Base-by-base conservation (phyloP, 2,797 vertebrate species). In the Intellagama lesueurii region DNA sequence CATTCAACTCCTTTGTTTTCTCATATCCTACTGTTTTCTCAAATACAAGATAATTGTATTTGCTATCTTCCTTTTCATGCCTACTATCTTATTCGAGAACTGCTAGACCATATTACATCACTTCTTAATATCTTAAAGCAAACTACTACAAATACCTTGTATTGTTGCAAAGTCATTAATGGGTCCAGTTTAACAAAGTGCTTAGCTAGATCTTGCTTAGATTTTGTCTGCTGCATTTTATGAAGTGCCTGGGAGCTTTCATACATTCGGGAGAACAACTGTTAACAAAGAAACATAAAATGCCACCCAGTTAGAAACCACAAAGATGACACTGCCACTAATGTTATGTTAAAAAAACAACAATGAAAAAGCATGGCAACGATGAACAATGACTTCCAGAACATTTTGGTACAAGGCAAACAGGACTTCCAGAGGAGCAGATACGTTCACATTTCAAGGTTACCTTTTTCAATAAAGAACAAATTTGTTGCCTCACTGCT, bases 381-480 rank as follows among this genome's bases (percentile, higher is more conserved):
- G 89, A 82, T 76, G 35, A 9, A 92, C 90, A 4, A 7, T 80
- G 56, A 72, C n/a, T 49, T 49, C 5, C 4, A 72, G 49, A 66
- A 24, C 64, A 76, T 76, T 84, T 86, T 64, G 35, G 26, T 2
- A 7, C 7, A 77, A 60, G 6, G 12, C 9, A 32, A 17, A n/a
- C 7, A 76, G 44, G n/a, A 83, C 3, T 52, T 70, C 66, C 24
- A 72, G n/a, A 30, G 30, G 68, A 64, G 60, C 60, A 19, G 60
- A 5, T 64, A 80, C 30, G 32, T 28, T 89, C 14, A 78, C 0
- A 11, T 7, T n/a, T 90, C 70, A 12, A 87, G 16, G 49, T 94
- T 95, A 99, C 99, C 98, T 99, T 99, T 96, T 98, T 99, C 87
- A 99, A 95, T 87, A 99, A 96, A 93, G 98, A 98, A 95, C 98